phyloP scores from a whole-genome alignment of 2,113 vertebrate species.

The Tauraco erythrolophus region DNA sequence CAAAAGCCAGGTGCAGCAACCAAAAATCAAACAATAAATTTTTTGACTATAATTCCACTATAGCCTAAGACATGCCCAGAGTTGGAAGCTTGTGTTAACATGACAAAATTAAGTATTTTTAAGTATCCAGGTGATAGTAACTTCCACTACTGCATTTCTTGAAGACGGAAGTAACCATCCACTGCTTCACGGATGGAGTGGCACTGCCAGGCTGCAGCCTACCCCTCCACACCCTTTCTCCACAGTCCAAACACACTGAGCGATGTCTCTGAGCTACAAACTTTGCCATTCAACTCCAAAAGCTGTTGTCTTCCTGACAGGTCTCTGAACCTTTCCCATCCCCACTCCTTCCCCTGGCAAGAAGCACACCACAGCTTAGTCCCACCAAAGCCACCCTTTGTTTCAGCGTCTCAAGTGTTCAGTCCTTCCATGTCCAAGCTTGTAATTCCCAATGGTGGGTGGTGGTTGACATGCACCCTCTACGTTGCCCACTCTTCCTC shows the following conservation, averaged over 20 bases:
- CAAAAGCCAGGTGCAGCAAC: background rate
- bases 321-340: background rate
- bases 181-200: background rate
- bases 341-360: fast-evolving
- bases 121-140: background rate
- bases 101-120: background rate
- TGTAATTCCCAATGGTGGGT: background rate
- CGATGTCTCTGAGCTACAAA: background rate
- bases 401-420: background rate
- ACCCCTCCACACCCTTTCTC: background rate
- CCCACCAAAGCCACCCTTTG: fast-evolving
- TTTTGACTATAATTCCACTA: background rate
- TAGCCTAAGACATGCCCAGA: background rate
- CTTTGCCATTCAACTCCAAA: background rate
- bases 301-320: background rate
- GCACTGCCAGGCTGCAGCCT: background rate
- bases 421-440: background rate
- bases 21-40: background rate
- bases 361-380: background rate
- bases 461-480: background rate
- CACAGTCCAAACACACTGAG: background rate
- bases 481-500: background rate
- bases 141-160: background rate
- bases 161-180: background rate
- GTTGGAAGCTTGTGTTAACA: fast-evolving